Evolutionary conservation across 2,113 vertebrate genomes (phyloP), one percentile per base, ranked within the genome.

Genomic region (Anguilla japonica): DNA sequence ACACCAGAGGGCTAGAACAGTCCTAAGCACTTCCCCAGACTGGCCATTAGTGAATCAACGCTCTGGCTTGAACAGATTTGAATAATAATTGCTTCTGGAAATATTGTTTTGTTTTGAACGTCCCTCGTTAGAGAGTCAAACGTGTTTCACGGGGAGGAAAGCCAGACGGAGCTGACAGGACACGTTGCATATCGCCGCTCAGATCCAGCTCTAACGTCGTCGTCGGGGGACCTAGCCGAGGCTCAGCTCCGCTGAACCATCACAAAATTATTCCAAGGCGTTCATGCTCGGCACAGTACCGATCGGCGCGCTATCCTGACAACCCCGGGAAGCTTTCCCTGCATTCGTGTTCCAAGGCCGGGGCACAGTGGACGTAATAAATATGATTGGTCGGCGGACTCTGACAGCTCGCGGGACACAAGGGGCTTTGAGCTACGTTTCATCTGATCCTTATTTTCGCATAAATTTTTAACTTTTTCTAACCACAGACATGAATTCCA

Each of bases 341-440:
- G n/a, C 71, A 4, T 75, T 75, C n/a, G 13, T 9, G 5, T 75
- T 29, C 71, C n/a, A 34, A n/a, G 71, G 71, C 13, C 13, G 71
- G 71, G 71, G 71, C 71, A 75, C 71, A 75, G 71, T 34, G 71
- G 71, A 75, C 71, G 71, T 75, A n/a, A 34, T 75, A 75, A 75
- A 75, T 13, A 75, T 75, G 71, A 75, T 75, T 29, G 71, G 71
- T 75, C 26, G 71, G 71, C 71, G 6, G 71, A 34, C 71, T 13
- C 26, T 75, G 26, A 75, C 71, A 34, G 71, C n/a, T 75, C 71
- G 34, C n/a, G 8, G n/a, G n/a, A 75, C 26, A 75, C 71, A 75
- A 9, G 60, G 50, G 71, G 71, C 63, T 71, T 71, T 71, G 22
- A 71, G 20, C 63, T 71, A 14, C 71, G 4, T 26, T 75, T 34